These are phyloP conservation scores for Parasteatoda tepidariorum DNA, from an alignment of 1,140 invertebrate genomes.

Conservation along the genomic window DNA sequence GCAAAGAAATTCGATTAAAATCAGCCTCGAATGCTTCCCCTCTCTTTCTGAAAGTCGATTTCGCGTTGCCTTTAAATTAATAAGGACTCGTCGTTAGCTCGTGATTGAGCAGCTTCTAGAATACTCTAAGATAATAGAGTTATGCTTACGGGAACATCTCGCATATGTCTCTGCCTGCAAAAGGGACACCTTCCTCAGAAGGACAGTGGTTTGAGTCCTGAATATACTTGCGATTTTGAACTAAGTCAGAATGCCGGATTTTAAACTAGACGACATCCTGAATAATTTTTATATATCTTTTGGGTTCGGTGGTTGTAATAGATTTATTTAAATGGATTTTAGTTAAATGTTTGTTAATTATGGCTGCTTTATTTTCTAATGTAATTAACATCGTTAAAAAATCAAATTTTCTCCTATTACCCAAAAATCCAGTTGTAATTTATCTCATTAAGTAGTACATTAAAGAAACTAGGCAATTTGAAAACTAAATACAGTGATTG, in stretches of 20 bases:
- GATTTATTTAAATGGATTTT: no score
- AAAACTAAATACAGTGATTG: no score
- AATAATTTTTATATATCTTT: no score
- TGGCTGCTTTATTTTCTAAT: no score
- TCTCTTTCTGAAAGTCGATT: conserved; percentile 48
- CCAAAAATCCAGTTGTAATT: no score
- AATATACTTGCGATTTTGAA: not conserved
- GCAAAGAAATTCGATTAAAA: conserved; percentile 48
- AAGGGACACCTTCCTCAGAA: not conserved
- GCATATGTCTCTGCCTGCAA: conserved; percentile 9
- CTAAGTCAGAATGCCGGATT: not conserved
- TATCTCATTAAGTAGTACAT: no score
- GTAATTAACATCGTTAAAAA: no score
- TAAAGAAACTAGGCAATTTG: no score
- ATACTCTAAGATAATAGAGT: conserved; percentile 52
- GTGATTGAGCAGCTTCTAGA: conserved; percentile 55
- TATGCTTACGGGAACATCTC: conserved; percentile 52
- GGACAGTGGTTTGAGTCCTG: not conserved
- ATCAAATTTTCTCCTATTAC: no score
- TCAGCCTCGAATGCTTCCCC: conserved; percentile 5
- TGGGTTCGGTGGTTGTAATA: no score
- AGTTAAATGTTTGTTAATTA: no score
- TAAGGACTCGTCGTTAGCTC: conserved; percentile 55
- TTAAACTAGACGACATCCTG: no score
- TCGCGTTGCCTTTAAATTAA: conserved; percentile 56